phyloP scores from a whole-genome alignment of 1,140 invertebrate genomes.

The Popillia japonica region DNA sequence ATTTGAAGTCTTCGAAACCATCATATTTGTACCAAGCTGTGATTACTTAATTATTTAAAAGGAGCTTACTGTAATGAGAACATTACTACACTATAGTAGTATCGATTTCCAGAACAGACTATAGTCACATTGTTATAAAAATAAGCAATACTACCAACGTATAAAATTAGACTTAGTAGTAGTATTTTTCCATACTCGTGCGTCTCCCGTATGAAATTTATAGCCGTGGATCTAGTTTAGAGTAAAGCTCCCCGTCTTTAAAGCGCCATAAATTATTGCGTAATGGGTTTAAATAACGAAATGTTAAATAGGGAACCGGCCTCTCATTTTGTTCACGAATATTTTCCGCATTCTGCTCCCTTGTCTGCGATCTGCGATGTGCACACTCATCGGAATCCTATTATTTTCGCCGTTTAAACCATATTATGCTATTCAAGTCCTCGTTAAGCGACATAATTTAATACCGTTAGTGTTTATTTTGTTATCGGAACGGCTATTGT shows the following conservation, averaged over 20 bases:
- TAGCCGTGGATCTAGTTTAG: not conserved
- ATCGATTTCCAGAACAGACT: too few species aligned
- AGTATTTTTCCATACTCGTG: not conserved
- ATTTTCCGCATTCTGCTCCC: not conserved
- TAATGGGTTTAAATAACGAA: conserved; percentile 12
- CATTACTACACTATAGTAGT: too few species aligned
- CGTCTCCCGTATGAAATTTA: not conserved
- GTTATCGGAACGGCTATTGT: not conserved
- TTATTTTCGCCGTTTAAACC: not conserved
- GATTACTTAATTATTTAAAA: too few species aligned
- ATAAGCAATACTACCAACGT: not conserved
- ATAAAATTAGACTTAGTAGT: conserved; percentile 1
- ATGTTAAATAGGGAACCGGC: conserved; percentile 16
- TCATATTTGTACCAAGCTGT: too few species aligned
- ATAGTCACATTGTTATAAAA: too few species aligned
- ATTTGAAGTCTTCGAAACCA: too few species aligned
- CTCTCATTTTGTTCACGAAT: not conserved
- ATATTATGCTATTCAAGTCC: not conserved
- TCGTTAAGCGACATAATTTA: not conserved
- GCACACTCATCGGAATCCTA: not conserved
- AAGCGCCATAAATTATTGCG: conserved; percentile 12
- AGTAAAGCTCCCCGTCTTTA: not conserved
- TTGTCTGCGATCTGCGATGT: not conserved
- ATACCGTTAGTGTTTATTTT: not conserved
- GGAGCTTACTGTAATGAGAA: too few species aligned